phyloP scores from a whole-genome alignment of 2,113 vertebrate genomes.

The Forbesichthys agassizii region DNA sequence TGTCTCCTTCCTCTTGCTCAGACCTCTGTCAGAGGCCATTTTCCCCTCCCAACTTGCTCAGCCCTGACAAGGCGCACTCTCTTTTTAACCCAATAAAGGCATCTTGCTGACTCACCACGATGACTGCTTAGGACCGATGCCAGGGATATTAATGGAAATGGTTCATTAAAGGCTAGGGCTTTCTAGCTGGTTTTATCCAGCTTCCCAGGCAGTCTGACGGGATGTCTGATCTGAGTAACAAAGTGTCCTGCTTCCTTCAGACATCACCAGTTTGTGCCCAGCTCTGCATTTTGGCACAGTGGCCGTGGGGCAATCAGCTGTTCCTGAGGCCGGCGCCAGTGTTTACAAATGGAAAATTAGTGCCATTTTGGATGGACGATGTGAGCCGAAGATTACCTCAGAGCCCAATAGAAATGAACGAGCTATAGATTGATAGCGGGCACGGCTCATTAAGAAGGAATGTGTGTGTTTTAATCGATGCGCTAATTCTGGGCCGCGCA shows the following conservation, averaged over 20 bases:
- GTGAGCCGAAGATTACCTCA: constrained; percentile 63
- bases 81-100: constrained; percentile 60
- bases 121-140: constrained; percentile 56
- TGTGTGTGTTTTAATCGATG: constrained; percentile 68
- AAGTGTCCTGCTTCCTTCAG: constrained; percentile 64
- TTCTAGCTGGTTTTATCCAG: constrained; percentile 64
- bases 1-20: constrained; percentile 48
- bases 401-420: constrained; percentile 65
- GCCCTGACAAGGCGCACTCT: constrained; percentile 31
- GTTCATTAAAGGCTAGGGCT: constrained; percentile 68
- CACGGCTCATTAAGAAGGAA: constrained; percentile 69
- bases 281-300: constrained; percentile 48
- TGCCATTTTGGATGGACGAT: constrained; percentile 56
- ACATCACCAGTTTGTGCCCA: constrained; percentile 54
- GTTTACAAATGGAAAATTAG: constrained; percentile 72
- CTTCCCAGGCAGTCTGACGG: constrained; percentile 57
- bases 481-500: constrained; percentile 67
- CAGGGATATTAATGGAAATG: constrained; percentile 75
- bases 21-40: constrained; percentile 43
- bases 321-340: constrained; percentile 54
- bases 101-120: constrained; percentile 71
- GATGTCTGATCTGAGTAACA: constrained; percentile 69
- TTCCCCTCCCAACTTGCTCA: constrained; percentile 43
- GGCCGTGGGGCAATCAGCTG: constrained; percentile 62
- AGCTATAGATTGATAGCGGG: constrained; percentile 61